Evolutionary conservation across 2,797 vertebrate genomes (phyloP).

Genomic region (Mormyrops boulengeri): DNA sequence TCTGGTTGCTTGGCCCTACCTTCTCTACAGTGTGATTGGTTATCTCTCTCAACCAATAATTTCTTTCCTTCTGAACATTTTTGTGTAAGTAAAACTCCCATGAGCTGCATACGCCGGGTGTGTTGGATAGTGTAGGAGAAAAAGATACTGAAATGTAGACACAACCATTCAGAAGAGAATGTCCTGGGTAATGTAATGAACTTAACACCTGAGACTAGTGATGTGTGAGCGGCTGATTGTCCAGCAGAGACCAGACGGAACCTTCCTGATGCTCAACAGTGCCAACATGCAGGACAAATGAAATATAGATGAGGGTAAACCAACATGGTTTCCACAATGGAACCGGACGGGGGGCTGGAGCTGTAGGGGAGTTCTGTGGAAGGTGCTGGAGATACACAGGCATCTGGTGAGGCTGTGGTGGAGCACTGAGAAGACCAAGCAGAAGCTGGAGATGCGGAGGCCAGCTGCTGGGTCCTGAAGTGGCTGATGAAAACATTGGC

Average conservation of each 20-base stretch:
- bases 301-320: background rate
- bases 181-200: background rate
- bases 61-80: too few species aligned
- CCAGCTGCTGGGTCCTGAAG: background rate
- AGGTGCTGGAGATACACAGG: background rate
- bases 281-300: background rate
- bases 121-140: background rate
- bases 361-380: background rate
- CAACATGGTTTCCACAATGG: background rate
- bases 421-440: background rate
- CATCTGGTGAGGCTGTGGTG: background rate
- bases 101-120: background rate
- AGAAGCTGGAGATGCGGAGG: background rate
- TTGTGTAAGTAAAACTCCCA: background rate
- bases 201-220: background rate
- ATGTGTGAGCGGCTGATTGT: background rate
- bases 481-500: background rate
- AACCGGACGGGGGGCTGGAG: background rate
- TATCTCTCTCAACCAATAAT: too few species aligned
- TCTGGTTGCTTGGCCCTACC: too few species aligned
- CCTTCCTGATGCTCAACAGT: background rate
- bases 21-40: too few species aligned
- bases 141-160: background rate
- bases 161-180: background rate
- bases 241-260: background rate